phyloP scores from a whole-genome alignment of 2,113 vertebrate genomes.

The Vulpes lagopus region DNA sequence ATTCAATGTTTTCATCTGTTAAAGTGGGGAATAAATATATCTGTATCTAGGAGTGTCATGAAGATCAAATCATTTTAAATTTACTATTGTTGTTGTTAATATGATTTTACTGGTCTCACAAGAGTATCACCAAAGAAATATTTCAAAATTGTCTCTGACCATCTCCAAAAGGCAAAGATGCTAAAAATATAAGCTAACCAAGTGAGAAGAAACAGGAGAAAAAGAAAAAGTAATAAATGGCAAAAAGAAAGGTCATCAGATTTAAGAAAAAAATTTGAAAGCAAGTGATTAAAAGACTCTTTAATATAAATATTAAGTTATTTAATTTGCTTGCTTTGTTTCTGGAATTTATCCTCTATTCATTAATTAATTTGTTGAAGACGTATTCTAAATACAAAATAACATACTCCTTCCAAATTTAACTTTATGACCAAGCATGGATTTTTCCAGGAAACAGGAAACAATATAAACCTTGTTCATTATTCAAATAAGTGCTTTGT shows the following conservation, averaged over 20 bases:
- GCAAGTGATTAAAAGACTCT: neutral
- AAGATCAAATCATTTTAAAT: neutral
- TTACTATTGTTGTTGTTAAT: neutral
- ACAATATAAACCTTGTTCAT: neutral
- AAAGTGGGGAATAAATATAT: neutral
- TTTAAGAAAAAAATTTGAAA: neutral
- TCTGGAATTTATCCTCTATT: neutral
- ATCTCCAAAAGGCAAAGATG: neutral
- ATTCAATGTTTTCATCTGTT: neutral
- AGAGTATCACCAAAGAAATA: neutral
- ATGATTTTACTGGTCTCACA: neutral
- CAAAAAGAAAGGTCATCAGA: neutral
- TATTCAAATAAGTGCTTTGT: neutral
- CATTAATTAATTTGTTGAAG: neutral
- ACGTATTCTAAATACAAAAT: neutral
- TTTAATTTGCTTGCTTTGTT: neutral
- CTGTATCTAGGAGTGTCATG: neutral
- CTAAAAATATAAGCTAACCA: neutral
- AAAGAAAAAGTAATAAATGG: neutral
- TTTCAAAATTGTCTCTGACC: neutral
- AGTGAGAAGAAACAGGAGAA: neutral
- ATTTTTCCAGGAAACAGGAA: neutral
- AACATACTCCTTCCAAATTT: neutral
- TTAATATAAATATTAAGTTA: neutral
- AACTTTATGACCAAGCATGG: neutral